phyloP scores from a whole-genome alignment of 2,888 invertebrate species.

The Uloborus plumipes region DNA sequence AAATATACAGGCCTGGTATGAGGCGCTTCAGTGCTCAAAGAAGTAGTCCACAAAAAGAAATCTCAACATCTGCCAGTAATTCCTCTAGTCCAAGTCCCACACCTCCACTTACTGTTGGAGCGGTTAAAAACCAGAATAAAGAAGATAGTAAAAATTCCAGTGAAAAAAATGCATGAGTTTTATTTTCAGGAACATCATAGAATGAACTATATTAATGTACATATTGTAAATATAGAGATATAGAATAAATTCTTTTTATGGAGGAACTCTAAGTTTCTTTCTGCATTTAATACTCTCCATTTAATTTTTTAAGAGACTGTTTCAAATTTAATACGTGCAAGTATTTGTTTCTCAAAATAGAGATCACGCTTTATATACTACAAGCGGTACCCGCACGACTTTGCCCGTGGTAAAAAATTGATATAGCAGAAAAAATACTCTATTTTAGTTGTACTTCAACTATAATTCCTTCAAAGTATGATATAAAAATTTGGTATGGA shows the following conservation, averaged over 20 bases:
- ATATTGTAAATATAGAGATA: conserved; percentile 1
- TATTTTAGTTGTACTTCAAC: no score
- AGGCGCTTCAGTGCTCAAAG: conserved; percentile 57
- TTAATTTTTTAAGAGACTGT: no score
- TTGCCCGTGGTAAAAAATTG: no score
- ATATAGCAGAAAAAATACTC: no score
- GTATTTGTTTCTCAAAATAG: no score
- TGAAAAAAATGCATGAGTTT: not conserved
- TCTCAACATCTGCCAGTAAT: conserved; percentile 61
- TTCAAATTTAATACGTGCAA: no score
- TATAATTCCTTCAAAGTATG: no score
- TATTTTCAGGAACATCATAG: not conserved
- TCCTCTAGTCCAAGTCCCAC: conserved; percentile 64
- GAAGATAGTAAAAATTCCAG: not conserved
- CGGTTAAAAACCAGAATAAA: conserved; percentile 28
- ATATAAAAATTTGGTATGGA: no score
- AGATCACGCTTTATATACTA: no score
- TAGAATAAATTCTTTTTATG: not conserved
- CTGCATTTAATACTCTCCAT: no score
- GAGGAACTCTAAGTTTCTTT: no score
- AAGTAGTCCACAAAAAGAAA: conserved; percentile 62
- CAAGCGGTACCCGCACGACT: no score
- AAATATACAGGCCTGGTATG: conserved; percentile 88
- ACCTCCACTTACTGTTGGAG: conserved; percentile 26
- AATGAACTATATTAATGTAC: not conserved